Conservation (phyloP, 2,113 vertebrate genomes). For the Lonchura striata region DNA sequence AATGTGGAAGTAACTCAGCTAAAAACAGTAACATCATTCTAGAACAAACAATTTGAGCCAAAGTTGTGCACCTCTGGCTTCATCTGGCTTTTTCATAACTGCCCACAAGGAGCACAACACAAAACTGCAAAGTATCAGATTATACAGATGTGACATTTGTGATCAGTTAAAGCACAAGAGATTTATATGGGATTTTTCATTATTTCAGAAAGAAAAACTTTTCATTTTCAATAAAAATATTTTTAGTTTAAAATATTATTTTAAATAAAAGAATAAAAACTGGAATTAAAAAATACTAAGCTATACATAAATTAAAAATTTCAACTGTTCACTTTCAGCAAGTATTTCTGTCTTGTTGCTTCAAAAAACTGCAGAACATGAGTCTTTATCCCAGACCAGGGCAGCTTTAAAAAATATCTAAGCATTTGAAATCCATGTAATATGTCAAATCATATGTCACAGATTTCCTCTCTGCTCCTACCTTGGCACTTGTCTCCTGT, state of each 20-base stretch:
- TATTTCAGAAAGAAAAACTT: background rate
- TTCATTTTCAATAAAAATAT: background rate
- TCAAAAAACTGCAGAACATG: background rate
- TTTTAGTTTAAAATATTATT: background rate
- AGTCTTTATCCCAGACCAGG: background rate
- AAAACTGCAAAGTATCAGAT: background rate
- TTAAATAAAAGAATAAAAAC: background rate
- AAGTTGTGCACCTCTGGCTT: background rate
- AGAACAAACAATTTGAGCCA: background rate
- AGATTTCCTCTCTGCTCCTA: background rate
- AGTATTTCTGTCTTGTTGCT: background rate
- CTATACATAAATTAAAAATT: background rate
- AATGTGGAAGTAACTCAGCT: background rate
- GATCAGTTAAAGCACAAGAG: background rate
- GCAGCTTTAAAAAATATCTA: background rate
- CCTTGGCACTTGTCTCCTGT: background rate
- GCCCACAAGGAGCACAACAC: background rate
- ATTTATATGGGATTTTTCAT: background rate
- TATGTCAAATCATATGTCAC: background rate
- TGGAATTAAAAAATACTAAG: background rate
- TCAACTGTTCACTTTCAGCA: background rate
- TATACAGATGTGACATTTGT: rapidly evolving
- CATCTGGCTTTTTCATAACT: background rate
- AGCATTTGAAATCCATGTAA: background rate
- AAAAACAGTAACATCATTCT: background rate